Conservation (phyloP, 2,797 vertebrate genomes). For the Naso thynnoides region DNA sequence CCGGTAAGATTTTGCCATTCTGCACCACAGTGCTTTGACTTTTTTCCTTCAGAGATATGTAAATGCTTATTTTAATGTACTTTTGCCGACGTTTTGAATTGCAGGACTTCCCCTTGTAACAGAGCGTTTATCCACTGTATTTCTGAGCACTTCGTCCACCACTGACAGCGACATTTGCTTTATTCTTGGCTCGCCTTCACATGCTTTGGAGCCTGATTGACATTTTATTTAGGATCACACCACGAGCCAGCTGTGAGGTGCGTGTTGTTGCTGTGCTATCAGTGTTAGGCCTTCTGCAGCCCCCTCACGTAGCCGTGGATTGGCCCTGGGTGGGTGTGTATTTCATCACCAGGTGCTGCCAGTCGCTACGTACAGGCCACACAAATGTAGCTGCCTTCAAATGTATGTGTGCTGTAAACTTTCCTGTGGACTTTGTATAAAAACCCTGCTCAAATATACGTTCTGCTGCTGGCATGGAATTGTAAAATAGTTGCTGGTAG, state of each 20-base stretch:
- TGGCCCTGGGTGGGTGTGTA: not conserved
- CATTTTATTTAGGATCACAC: slow-evolving; percentile 1
- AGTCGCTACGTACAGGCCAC: no score
- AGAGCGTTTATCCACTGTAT: not conserved
- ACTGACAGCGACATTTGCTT: not conserved
- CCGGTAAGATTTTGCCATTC: not conserved
- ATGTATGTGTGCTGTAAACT: not conserved
- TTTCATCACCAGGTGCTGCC: not conserved
- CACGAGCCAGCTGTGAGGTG: slow-evolving; percentile 7
- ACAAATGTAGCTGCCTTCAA: slow-evolving; percentile 1
- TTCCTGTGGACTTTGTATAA: not conserved
- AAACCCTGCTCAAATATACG: not conserved
- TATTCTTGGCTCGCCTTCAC: not conserved
- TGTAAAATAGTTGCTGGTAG: not conserved
- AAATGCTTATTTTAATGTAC: not conserved
- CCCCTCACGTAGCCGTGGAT: not conserved
- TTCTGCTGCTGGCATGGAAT: not conserved
- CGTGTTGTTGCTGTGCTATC: not conserved
- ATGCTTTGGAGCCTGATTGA: not conserved
- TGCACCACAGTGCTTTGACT: not conserved
- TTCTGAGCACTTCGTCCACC: not conserved
- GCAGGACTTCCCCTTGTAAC: not conserved
- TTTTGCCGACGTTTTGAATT: not conserved
- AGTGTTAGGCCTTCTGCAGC: not conserved
- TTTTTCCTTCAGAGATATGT: not conserved